Conservation (phyloP, 2,113 vertebrate genomes). For the Erinaceus europaeus region DNA sequence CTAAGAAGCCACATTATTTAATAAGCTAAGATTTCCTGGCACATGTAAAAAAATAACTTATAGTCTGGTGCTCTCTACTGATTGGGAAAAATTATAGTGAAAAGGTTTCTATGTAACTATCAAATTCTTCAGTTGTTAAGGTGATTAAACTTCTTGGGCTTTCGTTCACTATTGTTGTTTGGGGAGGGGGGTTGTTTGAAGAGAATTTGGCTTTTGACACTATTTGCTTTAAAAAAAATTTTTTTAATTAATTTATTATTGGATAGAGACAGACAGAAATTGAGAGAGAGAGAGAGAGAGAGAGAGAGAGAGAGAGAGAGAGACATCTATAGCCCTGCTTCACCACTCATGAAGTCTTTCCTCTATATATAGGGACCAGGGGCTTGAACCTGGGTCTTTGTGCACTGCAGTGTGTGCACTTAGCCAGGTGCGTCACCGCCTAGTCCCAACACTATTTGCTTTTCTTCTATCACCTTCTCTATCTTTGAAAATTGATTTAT, state of each 20-base stretch:
- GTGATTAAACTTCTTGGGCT: not conserved
- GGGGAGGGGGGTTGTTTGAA: no score
- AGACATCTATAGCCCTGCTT: no score
- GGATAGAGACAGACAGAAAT: no score
- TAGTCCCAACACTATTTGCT: no score
- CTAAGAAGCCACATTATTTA: accelerated
- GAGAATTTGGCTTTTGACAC: not conserved
- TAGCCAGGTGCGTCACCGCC: no score
- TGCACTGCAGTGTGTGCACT: no score
- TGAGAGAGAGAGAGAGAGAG: no score
- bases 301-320: no score
- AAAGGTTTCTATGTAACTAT: not conserved
- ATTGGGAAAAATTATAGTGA: not conserved
- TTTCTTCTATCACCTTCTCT: not conserved
- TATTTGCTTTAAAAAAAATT: not conserved
- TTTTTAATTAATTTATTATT: no score
- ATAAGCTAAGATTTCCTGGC: not conserved
- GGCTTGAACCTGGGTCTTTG: no score
- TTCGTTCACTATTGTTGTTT: not conserved
- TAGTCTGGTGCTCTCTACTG: not conserved
- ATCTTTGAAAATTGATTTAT: not conserved
- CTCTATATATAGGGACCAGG: no score
- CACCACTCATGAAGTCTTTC: no score
- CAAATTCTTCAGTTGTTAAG: not conserved
- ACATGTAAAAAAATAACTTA: not conserved